These are phyloP conservation scores for Sander lucioperca DNA, from an alignment of 2,113 vertebrate genomes.

Conservation along the genomic window DNA sequence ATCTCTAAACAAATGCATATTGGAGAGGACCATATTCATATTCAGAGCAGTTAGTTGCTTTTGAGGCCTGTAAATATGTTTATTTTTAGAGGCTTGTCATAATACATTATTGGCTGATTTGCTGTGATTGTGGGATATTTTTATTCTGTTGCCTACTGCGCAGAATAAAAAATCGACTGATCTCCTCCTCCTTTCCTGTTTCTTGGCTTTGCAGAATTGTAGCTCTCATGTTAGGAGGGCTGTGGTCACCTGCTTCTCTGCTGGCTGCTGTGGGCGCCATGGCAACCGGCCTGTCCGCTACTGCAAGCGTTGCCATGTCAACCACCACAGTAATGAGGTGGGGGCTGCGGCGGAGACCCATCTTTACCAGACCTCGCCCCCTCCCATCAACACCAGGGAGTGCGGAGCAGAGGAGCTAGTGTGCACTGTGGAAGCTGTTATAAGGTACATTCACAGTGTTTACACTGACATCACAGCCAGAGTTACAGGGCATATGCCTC, in stretches of 20 bases:
- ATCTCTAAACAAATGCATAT: slow-evolving; percentile 17
- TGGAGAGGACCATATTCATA: neutral
- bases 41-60: slow-evolving; percentile 3
- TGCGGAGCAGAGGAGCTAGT: slow-evolving; percentile 98
- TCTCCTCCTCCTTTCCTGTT: slow-evolving; percentile 21
- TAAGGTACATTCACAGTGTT: slow-evolving; percentile 86
- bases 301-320: slow-evolving; percentile 98
- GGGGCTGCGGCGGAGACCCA: slow-evolving; percentile 93
- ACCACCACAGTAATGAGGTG: slow-evolving; percentile 97
- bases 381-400: slow-evolving; percentile 97
- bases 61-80: slow-evolving; percentile 10
- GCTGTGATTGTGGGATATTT: slow-evolving; percentile 27
- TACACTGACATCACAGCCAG: slow-evolving; percentile 8
- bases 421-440: slow-evolving; percentile 97
- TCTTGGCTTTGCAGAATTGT: slow-evolving; percentile 89
- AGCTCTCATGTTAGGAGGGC: slow-evolving; percentile 98
- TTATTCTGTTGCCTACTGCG: slow-evolving; percentile 15
- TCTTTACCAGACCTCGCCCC: slow-evolving; percentile 98
- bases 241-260: slow-evolving; percentile 98
- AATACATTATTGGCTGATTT: slow-evolving; percentile 33
- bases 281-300: slow-evolving; percentile 98
- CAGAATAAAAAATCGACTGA: slow-evolving; percentile 47
- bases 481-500: neutral
- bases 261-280: slow-evolving; percentile 96
- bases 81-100: slow-evolving; percentile 60